These are phyloP conservation scores for Baccha elongata DNA, from an alignment of 2,888 invertebrate genomes.

Conservation along the genomic window DNA sequence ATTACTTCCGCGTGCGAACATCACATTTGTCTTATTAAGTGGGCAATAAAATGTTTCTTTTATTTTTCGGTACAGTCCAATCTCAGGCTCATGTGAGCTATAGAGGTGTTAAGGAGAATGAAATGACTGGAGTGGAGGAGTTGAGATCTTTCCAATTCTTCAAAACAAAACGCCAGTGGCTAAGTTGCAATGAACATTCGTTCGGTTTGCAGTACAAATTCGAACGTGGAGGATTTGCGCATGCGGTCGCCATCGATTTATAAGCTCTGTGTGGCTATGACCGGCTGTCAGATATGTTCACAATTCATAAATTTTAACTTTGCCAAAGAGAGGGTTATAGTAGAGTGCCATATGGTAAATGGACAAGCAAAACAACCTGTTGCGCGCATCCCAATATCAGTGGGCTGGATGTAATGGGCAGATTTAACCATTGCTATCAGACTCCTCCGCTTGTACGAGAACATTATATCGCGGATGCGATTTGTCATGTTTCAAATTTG, in stretches of 20 bases:
- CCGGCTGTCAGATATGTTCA: constrained; percentile 70
- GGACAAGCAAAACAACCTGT: constrained; percentile 63
- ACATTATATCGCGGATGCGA: constrained; percentile 65
- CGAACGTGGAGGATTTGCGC: constrained; percentile 30
- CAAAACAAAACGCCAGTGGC: constrained; percentile 68
- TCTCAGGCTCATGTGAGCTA: neutral
- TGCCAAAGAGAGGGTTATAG: constrained; percentile 43
- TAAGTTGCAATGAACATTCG: constrained; percentile 50
- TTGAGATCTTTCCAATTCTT: constrained; percentile 63
- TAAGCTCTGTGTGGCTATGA: constrained; percentile 65
- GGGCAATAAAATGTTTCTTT: constrained; percentile 63
- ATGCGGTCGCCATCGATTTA: constrained; percentile 55
- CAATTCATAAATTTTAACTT: constrained; percentile 69
- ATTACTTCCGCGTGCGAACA: constrained; percentile 72
- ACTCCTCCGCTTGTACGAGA: constrained; percentile 53
- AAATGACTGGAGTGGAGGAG: constrained; percentile 57
- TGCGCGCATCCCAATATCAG: constrained; percentile 45
- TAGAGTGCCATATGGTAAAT: constrained; percentile 63
- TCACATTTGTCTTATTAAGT: constrained; percentile 66
- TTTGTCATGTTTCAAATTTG: constrained; percentile 72
- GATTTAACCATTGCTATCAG: constrained; percentile 53
- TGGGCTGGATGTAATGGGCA: constrained; percentile 66
- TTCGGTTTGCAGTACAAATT: neutral
- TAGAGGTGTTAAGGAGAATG: constrained; percentile 44
- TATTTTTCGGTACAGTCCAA: constrained; percentile 19